phyloP scores from a whole-genome alignment of 1,140 invertebrate species.

The Lordiphosa stackelbergi region DNA sequence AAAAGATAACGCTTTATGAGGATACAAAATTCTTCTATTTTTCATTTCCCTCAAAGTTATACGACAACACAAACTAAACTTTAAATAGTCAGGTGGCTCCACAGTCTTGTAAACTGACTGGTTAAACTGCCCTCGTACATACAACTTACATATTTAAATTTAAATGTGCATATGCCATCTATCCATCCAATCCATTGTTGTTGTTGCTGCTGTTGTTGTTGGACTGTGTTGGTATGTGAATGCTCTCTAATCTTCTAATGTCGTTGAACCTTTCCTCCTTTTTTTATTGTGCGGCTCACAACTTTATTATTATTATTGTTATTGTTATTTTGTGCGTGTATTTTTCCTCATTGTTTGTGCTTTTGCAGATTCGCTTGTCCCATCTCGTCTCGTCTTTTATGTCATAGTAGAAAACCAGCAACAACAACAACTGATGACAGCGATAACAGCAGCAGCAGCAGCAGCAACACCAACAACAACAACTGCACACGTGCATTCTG shows the following conservation, averaged over 20 bases:
- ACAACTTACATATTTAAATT: conserved; percentile 53
- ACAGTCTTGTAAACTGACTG: no score
- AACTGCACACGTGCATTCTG: conserved; percentile 69
- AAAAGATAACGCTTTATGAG: no score
- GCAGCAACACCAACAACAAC: conserved; percentile 25
- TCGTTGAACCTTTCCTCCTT: conserved; percentile 60
- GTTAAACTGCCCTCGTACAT: not conserved
- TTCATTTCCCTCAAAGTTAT: no score
- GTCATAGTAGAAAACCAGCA: conserved; percentile 50
- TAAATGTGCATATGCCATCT: conserved; percentile 56
- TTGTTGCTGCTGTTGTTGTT: conserved; percentile 16
- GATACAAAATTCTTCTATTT: no score
- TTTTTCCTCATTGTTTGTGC: conserved; percentile 46
- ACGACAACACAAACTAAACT: no score
- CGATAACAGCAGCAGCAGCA: conserved; percentile 52
- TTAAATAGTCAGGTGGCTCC: no score
- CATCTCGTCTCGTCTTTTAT: conserved; percentile 28
- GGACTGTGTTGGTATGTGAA: conserved; percentile 38
- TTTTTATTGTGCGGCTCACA: conserved; percentile 52
- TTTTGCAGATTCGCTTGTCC: conserved; percentile 34
- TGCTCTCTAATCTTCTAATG: conserved; percentile 67
- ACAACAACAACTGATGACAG: conserved; percentile 58
- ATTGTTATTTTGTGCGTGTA: conserved; percentile 36
- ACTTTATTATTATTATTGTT: conserved; percentile 60
- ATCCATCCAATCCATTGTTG: conserved; percentile 21